phyloP scores from a whole-genome alignment of 2,888 invertebrate genomes.

The Volucella inanis region DNA sequence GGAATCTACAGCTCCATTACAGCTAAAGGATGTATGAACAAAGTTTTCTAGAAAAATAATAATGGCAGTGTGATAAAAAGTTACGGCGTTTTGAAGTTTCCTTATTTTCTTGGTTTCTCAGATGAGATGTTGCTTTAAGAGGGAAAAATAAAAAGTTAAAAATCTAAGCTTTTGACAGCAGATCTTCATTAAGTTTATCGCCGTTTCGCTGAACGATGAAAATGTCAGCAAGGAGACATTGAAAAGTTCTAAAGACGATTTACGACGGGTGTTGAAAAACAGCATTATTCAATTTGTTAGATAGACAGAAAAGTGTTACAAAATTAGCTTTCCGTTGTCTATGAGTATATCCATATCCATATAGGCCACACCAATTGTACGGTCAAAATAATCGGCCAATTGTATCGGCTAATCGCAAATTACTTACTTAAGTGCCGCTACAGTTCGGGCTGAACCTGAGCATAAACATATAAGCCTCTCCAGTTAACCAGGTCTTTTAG shows the following conservation, averaged over 20 bases:
- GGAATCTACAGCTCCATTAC: not conserved
- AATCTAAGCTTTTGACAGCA: slow-evolving; percentile 39
- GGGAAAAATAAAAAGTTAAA: not conserved
- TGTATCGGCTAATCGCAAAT: too few relatives aligned
- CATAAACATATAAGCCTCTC: too few relatives aligned
- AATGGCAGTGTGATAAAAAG: slow-evolving; percentile 18
- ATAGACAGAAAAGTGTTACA: too few relatives aligned
- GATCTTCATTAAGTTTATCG: slow-evolving; percentile 50
- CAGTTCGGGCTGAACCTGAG: too few relatives aligned
- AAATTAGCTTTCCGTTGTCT: too few relatives aligned
- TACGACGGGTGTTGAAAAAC: not conserved
- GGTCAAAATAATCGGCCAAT: too few relatives aligned
- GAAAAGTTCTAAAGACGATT: slow-evolving; percentile 35
- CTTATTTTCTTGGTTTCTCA: not conserved
- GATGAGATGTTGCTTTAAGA: not conserved
- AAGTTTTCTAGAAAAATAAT: slow-evolving; percentile 5
- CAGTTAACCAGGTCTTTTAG: too few relatives aligned
- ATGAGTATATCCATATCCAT: too few relatives aligned
- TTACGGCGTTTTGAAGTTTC: not conserved
- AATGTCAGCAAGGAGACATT: slow-evolving; percentile 43
- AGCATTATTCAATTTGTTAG: too few relatives aligned
- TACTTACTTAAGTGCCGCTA: too few relatives aligned
- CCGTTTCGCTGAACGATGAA: not conserved
- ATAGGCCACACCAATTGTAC: too few relatives aligned
- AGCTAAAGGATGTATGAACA: not conserved